Evolutionary conservation across 2,113 vertebrate species (phyloP).

Genomic region (Rana temporaria): DNA sequence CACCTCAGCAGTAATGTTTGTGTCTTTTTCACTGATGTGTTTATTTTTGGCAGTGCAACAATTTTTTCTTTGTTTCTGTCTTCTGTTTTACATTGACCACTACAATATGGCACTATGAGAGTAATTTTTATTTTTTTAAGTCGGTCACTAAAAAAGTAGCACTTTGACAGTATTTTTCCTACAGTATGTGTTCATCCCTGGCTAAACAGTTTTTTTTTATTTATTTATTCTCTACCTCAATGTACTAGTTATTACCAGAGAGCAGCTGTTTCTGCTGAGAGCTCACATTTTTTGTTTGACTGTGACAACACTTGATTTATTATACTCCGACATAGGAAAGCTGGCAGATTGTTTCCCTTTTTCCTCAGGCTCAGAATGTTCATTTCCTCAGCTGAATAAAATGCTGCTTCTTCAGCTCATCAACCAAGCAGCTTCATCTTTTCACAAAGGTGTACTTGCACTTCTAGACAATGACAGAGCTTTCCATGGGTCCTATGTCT

Average conservation of each 20-base stretch:
- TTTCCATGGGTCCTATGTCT: neutral
- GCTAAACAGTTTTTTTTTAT: no score
- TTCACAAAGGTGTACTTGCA: slow-evolving; percentile 20
- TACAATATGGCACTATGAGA: no score
- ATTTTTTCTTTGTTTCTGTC: no score
- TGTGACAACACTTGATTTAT: slow-evolving; percentile 54
- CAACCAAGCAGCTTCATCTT: slow-evolving; percentile 39
- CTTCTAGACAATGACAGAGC: slow-evolving; percentile 23
- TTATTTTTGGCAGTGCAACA: no score
- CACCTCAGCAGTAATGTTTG: no score
- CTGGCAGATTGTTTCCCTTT: slow-evolving; percentile 56
- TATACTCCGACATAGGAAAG: slow-evolving; percentile 35
- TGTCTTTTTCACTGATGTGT: no score
- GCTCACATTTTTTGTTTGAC: slow-evolving; percentile 50
- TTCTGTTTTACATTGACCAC: no score
- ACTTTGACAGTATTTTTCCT: no score
- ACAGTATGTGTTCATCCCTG: neutral
- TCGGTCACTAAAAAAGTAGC: no score
- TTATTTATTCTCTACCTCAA: neutral
- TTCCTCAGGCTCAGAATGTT: slow-evolving; percentile 51
- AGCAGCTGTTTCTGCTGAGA: slow-evolving; percentile 52
- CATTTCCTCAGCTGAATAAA: slow-evolving; percentile 56
- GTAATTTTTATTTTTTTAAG: no score
- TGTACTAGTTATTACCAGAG: slow-evolving; percentile 45
- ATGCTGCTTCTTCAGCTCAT: slow-evolving; percentile 45